Evolutionary conservation across 2,113 vertebrate species (phyloP), one percentile per base, ranked within the genome.

Genomic region (Equus przewalskii): DNA sequence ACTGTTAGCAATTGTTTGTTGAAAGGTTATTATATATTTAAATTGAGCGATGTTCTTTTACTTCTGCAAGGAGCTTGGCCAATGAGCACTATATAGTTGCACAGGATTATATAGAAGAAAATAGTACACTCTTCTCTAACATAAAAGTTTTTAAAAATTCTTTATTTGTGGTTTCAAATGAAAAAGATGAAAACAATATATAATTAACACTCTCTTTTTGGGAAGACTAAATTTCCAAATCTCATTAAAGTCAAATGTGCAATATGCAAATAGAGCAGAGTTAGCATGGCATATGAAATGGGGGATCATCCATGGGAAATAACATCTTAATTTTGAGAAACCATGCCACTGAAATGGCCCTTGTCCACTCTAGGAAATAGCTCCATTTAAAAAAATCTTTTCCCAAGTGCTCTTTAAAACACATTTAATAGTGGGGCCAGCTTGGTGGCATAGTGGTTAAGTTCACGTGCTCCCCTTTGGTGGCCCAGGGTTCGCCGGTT

Each of bases 121-220:
- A 33, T 10, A 60, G 6, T 80, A 30, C 9, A 14, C 18, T 4
- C 13, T 73, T 79, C 56, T 96, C 58, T 60, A 51, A 64, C 75
- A 83, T n/a, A 65, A 91, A 84, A 24, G 41, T 86, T 58, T 22
- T 26, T n/a, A 72, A 92, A 46, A n/a, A 64, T 30, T 80, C 5
- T 60, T 62, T 62, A 65, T 46, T 62, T 83, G 78, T 73, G 49
- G 70, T 82, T 89, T 91, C 67, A 83, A 64, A 73, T 60, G 22
- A 85, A 69, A 44, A 67, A 75, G 73, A 51, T 80, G 49, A 75
- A 79, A 95, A 91, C 44, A 46, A 33, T 54, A 56, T 46, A 46
- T 46, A 79, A 87, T 49, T 76, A 89, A 49, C 44, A 54, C 65
- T 95, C 8, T 64, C 33, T 69, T 72, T 73, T 92, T 96, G 76